Evolutionary conservation across 2,113 vertebrate genomes (phyloP), one percentile per base, ranked within the genome.

Genomic region (Quiscalus mexicanus): DNA sequence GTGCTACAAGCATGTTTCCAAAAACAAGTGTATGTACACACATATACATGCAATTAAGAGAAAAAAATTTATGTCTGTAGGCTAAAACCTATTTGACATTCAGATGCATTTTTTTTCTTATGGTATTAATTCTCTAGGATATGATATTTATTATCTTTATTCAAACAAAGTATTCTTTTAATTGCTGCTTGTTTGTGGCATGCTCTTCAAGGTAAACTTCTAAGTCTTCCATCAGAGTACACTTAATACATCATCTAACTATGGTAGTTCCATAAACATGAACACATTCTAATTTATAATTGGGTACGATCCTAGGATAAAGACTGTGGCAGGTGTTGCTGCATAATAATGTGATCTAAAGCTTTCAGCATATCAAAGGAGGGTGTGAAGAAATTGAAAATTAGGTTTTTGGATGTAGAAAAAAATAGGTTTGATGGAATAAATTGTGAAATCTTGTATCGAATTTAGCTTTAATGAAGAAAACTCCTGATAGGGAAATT

Each of bases 151-250:
- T 78, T 55, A 31, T 83, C 53, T 69, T 69, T 87, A 84, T 77
- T 92, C 13, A 65, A 87, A 62, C 4, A 16, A 75, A 70, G 5
- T 75, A 50, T 45, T 78, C 55, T 71, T 95, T 87, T 83, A 93
- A 92, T 94, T 97, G 49, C 63, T 93, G 37, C 52, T 94, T 90
- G 9, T 87, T 95, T 93, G 55, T 94, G 79, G 88, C 47, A 14
- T 79, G 50, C 30, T 90, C 55, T 91, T 77, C 55, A 77, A 68
- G 67, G 80, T 94, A 80, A 89, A 69, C 64, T 96, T 91, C 44
- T 45, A 64, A 89, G 64, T 69, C 14, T 64, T 37, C 76, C 7
- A 3, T 85, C 35, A 60, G 15, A 76, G 15, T 79, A 39, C 24
- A 45, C 58, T 71, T 93, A 76, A 50, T 79, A n/a, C 9, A 39